These are phyloP conservation scores for Bemisia tabaci DNA, from an alignment of 1,140 invertebrate genomes.

Conservation along the genomic window DNA sequence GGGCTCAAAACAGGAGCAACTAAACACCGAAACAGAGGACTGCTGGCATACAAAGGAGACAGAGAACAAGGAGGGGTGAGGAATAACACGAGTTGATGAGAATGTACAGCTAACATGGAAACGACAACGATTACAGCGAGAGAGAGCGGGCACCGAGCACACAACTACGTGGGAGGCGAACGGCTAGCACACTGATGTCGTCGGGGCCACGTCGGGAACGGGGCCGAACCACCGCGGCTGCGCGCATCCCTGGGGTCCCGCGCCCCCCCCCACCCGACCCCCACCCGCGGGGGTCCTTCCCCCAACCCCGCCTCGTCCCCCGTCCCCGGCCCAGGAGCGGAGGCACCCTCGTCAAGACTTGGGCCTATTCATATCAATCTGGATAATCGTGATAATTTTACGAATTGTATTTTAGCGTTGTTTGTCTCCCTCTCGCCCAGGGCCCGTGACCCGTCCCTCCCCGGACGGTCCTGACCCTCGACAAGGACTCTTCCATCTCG, in stretches of 20 bases:
- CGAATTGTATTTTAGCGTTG: neutral
- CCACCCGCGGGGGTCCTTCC: too few species aligned
- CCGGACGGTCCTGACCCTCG: too few species aligned
- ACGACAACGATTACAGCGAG: too few species aligned
- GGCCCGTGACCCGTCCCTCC: too few species aligned
- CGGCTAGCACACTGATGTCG: neutral
- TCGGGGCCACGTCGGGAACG: too few species aligned
- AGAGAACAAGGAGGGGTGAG: neutral
- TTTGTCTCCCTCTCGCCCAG: too few species aligned
- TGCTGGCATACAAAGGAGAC: neutral
- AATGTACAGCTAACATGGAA: neutral
- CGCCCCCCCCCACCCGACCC: too few species aligned
- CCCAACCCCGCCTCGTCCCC: neutral
- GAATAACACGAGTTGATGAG: neutral
- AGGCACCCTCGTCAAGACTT: neutral
- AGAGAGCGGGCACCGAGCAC: neutral
- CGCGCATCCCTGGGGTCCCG: too few species aligned
- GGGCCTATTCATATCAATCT: neutral
- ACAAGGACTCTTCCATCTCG: too few species aligned
- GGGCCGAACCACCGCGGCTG: too few species aligned
- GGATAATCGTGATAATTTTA: neutral
- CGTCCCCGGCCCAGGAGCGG: too few species aligned
- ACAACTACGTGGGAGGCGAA: neutral
- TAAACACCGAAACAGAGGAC: neutral
- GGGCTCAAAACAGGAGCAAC: neutral